Percentiles rank a stretch among this genome's conserved stretches.
Conservation (phyloP, 2,888 invertebrate species). For the Trissolcus brochymenae region DNA sequence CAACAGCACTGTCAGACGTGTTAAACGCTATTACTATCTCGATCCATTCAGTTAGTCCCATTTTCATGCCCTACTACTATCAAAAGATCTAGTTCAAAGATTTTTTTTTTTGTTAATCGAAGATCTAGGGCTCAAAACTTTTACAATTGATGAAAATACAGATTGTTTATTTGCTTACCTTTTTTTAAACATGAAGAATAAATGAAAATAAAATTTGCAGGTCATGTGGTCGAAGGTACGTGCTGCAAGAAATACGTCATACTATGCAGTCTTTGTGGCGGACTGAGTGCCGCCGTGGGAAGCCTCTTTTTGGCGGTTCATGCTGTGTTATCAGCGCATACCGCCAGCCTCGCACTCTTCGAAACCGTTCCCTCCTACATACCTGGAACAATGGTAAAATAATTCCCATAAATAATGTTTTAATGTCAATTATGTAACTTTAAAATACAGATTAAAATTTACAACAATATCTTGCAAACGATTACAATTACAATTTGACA, state of each 20-base stretch:
- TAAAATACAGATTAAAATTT: no score
- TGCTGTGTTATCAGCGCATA: conserved; percentile 87
- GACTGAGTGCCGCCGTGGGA: conserved; percentile 86
- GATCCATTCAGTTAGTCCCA: background rate
- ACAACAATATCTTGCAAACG: no score
- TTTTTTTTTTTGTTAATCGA: no score
- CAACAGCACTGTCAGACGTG: conserved; percentile 16
- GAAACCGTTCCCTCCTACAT: conserved; percentile 97
- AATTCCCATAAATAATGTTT: no score
- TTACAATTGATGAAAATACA: no score
- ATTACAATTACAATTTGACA: no score
- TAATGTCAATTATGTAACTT: no score
- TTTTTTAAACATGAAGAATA: no score
- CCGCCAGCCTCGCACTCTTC: conserved; percentile 80
- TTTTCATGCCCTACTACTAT: background rate
- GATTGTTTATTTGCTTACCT: no score
- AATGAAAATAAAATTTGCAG: conserved; percentile 52
- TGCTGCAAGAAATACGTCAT: conserved; percentile 84
- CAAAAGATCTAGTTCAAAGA: no score
- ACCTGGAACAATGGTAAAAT: conserved; percentile 91
- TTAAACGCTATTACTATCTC: conserved; percentile 12
- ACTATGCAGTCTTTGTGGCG: conserved; percentile 89
- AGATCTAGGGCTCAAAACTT: no score
- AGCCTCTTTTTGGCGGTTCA: conserved; percentile 88
- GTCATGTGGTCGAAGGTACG: conserved; percentile 68